phyloP scores from a whole-genome alignment of 2,113 vertebrate species.

The Australoheros scitulus region DNA sequence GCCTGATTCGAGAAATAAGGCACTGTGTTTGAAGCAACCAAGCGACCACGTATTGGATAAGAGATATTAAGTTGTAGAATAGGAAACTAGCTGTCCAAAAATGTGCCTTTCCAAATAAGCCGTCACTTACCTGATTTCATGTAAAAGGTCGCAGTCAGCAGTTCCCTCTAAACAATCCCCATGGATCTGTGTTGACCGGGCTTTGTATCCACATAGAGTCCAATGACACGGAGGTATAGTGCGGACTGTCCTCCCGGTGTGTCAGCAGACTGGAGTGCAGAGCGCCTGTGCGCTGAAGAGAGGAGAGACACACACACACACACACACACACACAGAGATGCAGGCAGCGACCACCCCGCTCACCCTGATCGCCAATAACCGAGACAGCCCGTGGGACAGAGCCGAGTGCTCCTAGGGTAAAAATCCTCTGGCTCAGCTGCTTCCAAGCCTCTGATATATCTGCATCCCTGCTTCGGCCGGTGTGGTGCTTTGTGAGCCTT shows the following conservation, averaged over 20 bases:
- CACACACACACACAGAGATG: constrained; percentile 1
- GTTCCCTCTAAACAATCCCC: constrained; percentile 63
- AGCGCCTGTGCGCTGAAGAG: constrained; percentile 59
- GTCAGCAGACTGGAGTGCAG: constrained; percentile 68
- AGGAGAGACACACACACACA: constrained; percentile 5
- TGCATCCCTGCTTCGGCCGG: constrained; percentile 6
- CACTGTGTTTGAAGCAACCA: neutral
- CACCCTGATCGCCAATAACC: constrained; percentile 40
- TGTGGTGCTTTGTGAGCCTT: constrained; percentile 14
- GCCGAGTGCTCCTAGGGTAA: constrained; percentile 13
- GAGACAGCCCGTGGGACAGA: constrained; percentile 22
- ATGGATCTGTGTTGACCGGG: constrained; percentile 50
- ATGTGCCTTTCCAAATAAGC: neutral
- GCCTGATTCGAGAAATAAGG: neutral
- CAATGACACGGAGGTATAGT: constrained; percentile 56
- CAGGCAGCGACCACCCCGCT: constrained; percentile 50
- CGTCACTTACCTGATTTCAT: constrained; percentile 63
- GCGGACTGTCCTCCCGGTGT: constrained; percentile 68
- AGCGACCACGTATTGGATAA: neutral
- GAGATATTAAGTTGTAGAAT: constrained; percentile 49
- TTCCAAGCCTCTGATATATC: neutral
- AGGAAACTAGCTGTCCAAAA: constrained; percentile 35
- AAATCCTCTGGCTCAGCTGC: constrained; percentile 5
- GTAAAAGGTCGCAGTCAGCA: constrained; percentile 52
- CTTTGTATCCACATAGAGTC: constrained; percentile 74